Evolutionary conservation across 30 jellyfish, hydroid and myxozoan species (phyloP).

Genomic region (Turritopsis dohrnii): DNA sequence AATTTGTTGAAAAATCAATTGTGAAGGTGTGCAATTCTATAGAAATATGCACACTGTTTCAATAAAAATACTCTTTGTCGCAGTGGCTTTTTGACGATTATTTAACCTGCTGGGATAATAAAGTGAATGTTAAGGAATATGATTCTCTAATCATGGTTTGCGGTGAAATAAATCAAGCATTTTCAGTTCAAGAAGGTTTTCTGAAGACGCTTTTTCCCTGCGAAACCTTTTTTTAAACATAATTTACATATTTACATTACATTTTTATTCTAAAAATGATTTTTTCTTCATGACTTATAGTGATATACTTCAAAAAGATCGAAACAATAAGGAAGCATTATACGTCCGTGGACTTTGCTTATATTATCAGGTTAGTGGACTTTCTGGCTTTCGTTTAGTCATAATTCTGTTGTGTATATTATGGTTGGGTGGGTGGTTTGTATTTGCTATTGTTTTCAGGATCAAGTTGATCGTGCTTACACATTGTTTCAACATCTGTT

Average conservation of each 20-base stretch:
- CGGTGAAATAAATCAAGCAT: too few relatives aligned
- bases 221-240: neutral
- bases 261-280: neutral
- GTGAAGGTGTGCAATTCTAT: too few relatives aligned
- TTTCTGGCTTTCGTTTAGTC: neutral
- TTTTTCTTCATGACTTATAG: conserved; percentile 38
- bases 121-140: too few relatives aligned
- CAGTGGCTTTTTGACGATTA: too few relatives aligned
- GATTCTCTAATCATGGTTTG: too few relatives aligned
- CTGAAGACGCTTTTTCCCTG: neutral
- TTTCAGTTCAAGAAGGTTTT: too few relatives aligned
- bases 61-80: too few relatives aligned
- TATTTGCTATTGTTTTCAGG: conserved; percentile 35
- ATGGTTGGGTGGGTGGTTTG: neutral
- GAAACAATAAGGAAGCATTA: conserved; percentile 60
- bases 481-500: conserved; percentile 70
- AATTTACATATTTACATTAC: neutral
- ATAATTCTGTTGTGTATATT: neutral
- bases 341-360: conserved; percentile 88
- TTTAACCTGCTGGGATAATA: too few relatives aligned
- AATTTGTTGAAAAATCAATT: too few relatives aligned
- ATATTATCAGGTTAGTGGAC: conserved; percentile 83
- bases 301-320: conserved; percentile 71
- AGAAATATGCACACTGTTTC: too few relatives aligned
- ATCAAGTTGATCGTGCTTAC: conserved; percentile 80